Evolutionary conservation across 2,113 vertebrate genomes (phyloP), one percentile per base, ranked within the genome.

Genomic region (Collichthys lucidus): DNA sequence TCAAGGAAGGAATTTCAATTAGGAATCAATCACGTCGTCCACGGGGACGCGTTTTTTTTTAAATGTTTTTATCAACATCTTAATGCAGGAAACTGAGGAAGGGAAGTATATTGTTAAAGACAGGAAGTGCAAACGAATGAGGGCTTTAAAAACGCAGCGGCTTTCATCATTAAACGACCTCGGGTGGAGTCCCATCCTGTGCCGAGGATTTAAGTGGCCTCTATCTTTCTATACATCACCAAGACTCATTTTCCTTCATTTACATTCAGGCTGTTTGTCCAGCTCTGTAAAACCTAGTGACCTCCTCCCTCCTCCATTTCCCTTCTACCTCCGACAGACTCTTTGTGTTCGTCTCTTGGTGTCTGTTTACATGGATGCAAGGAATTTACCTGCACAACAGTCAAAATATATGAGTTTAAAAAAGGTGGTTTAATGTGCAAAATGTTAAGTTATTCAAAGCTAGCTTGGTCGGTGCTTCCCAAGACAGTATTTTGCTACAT

Each of bases 51-150:
- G 35, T 8, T 40, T 40, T 40, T n/a, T 40, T 9, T 40, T 4
- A 29, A 29, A 29, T 9, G 1, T 53, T 55, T 62, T 64, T 57
- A 85, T 77, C 53, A 73, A 73, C 59, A 24, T 67, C 62, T 52
- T 53, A 77, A 78, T 61, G 76, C 47, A 19, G 83, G 71, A 82
- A 82, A 60, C 20, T 7, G 8, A 24, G 74, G 22, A 44, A 17
- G 69, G 90, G 91, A 91, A 91, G 84, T 64, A 35, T 35, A 86
- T 87, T 88, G 86, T 92, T 92, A 77, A 31, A 56, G 80, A 79
- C 78, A 91, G 91, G 89, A 92, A 87, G 86, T 59, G 47, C 9
- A 56, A 64, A 88, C 61, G 82, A 76, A 79, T 67, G 87, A 40
- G 57, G 73, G 77, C 19, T 63, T 74, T 61, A 75, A 74, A n/a